A percentile compares a stretch with the other conserved stretches of the same genome.
phyloP scores from a whole-genome alignment of 2,797 vertebrate genomes.

The Tympanoctomys barrerae region DNA sequence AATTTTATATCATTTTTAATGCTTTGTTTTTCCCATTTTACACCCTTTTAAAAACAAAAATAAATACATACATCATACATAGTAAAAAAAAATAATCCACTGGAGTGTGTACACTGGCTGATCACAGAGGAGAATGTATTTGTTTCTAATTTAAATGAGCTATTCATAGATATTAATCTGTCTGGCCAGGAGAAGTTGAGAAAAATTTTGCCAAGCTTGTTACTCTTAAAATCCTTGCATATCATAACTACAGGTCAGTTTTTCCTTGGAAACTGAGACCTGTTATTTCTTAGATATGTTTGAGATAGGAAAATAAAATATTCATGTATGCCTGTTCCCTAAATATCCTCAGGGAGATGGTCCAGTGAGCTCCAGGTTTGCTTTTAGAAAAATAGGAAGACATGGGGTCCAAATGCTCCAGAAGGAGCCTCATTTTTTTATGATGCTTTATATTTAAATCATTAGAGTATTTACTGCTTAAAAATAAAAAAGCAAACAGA shows the following conservation, averaged over 20 bases:
- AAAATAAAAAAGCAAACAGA: conserved; percentile 48
- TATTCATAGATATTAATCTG: conserved; percentile 44
- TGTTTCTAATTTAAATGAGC: conserved; percentile 34
- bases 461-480: conserved; percentile 64
- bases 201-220: conserved; percentile 12
- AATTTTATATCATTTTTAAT: no score
- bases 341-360: background rate
- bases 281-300: background rate
- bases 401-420: background rate
- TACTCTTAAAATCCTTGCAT: conserved; percentile 43
- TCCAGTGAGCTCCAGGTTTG: background rate
- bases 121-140: conserved; percentile 36
- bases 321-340: conserved; percentile 9
- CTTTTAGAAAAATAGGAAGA: conserved; percentile 31
- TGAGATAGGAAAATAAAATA: conserved; percentile 56
- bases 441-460: conserved; percentile 63
- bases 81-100: background rate
- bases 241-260: conserved; percentile 23
- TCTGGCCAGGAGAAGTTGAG: conserved; percentile 55
- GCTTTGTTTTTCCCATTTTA: no score
- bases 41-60: no score
- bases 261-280: conserved; percentile 28
- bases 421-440: conserved; percentile 38
- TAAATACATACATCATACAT: no score
- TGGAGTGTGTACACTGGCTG: background rate